Evolutionary conservation across 2,888 invertebrate species (phyloP).

Genomic region (Troides aeacus): DNA sequence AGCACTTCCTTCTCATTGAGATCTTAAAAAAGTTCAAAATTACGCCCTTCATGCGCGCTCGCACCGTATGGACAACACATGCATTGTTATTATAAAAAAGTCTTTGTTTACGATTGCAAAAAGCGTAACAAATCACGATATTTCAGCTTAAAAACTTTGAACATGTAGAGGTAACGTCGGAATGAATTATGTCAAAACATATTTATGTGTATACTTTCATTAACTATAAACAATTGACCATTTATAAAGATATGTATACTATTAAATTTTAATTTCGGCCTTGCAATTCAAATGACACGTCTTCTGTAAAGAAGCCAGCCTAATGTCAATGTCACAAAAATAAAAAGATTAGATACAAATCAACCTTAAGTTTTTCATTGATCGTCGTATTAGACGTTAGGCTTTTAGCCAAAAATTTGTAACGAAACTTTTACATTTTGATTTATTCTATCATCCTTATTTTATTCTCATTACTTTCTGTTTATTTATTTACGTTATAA

Average conservation of each 20-base stretch:
- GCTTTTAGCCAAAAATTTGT: background rate
- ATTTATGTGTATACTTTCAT: conserved; percentile 2
- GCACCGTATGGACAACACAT: conserved; percentile 36
- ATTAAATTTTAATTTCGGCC: conserved; percentile 15
- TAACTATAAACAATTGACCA: conserved; percentile 1
- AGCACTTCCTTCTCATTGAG: conserved; percentile 44
- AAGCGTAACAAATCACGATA: background rate
- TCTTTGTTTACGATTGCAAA: conserved; percentile 49
- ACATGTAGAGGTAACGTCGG: background rate
- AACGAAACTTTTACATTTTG: background rate
- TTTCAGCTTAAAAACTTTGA: background rate
- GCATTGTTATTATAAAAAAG: conserved; percentile 43
- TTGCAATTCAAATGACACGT: conserved; percentile 19
- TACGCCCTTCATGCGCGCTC: conserved; percentile 46
- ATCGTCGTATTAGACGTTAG: background rate
- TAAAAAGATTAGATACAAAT: background rate
- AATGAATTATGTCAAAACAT: background rate
- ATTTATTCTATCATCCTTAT: background rate
- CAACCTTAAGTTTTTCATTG: background rate
- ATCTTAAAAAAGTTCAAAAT: conserved; percentile 36
- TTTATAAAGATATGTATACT: conserved; percentile 3
- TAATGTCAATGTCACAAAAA: background rate
- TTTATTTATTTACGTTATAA: no score
- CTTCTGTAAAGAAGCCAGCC: conserved; percentile 1
- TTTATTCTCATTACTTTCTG: background rate